These are phyloP conservation scores for Ichneumon xanthorius DNA, from an alignment of 2,888 invertebrate genomes.

Conservation along the genomic window DNA sequence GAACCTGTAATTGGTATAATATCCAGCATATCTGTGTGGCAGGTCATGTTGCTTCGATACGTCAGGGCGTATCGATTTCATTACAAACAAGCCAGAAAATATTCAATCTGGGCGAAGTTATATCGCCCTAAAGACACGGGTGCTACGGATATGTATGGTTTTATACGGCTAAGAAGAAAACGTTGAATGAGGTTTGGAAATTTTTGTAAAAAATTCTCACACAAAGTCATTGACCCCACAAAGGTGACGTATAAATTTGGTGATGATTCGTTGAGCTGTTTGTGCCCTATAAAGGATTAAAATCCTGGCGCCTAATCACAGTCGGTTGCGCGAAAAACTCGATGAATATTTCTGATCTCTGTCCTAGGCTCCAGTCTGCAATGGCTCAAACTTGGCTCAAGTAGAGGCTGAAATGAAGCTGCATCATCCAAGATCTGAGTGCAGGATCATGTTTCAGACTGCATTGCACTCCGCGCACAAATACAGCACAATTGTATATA, in stretches of 20 bases:
- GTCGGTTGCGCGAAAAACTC: background rate
- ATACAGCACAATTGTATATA: background rate
- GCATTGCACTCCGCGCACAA: background rate
- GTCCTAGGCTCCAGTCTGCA: background rate
- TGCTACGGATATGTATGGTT: too few relatives aligned
- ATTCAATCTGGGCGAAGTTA: too few relatives aligned
- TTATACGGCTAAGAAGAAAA: background rate
- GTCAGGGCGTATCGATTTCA: background rate
- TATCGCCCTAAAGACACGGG: too few relatives aligned
- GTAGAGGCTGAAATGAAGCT: constrained; percentile 16
- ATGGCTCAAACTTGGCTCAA: background rate
- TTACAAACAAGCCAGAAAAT: too few relatives aligned
- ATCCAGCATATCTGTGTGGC: background rate
- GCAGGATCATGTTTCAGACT: constrained; percentile 28
- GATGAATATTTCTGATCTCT: background rate
- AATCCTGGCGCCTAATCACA: background rate
- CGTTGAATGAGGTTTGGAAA: background rate
- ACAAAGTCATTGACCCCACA: background rate
- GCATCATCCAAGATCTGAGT: constrained; percentile 27
- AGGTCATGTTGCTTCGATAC: background rate
- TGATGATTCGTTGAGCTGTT: background rate
- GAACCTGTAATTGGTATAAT: background rate
- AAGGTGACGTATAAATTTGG: background rate
- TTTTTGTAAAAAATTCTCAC: background rate
- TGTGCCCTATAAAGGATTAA: background rate